These are phyloP conservation scores for Phragmatobia fuliginosa DNA, from an alignment of 2,888 invertebrate species.

Conservation along the genomic window DNA sequence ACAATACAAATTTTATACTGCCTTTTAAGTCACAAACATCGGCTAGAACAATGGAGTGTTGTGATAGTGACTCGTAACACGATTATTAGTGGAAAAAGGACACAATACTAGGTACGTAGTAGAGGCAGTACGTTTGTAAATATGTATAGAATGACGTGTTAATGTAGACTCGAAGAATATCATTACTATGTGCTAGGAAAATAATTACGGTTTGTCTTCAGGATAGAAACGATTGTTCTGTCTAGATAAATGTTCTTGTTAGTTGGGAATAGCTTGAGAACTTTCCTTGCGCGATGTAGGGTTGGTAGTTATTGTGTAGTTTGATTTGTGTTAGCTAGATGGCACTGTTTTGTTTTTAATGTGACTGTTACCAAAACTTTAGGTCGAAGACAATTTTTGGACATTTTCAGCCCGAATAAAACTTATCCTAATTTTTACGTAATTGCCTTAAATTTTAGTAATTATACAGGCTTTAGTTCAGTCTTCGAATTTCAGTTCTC, in stretches of 20 bases:
- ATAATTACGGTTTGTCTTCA: background rate
- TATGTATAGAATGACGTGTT: conserved; percentile 25
- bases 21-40: conserved; percentile 48
- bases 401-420: too few relatives aligned
- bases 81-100: conserved; percentile 54
- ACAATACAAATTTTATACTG: conserved; percentile 36
- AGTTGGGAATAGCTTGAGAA: background rate
- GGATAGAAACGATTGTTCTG: background rate
- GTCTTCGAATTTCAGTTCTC: too few relatives aligned
- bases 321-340: too few relatives aligned
- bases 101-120: conserved; percentile 40
- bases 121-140: conserved; percentile 48
- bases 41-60: conserved; percentile 55
- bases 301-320: too few relatives aligned
- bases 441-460: too few relatives aligned
- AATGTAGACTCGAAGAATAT: background rate
- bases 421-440: too few relatives aligned
- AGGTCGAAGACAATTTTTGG: too few relatives aligned
- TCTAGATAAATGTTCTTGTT: background rate
- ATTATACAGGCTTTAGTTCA: too few relatives aligned
- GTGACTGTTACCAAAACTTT: too few relatives aligned
- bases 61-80: conserved; percentile 43
- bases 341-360: too few relatives aligned
- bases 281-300: background rate
- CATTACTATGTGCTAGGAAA: background rate